Evolutionary conservation across 2,797 vertebrate species (phyloP), one percentile per base, ranked within the genome.

Genomic region (Xenopus petersii): DNA sequence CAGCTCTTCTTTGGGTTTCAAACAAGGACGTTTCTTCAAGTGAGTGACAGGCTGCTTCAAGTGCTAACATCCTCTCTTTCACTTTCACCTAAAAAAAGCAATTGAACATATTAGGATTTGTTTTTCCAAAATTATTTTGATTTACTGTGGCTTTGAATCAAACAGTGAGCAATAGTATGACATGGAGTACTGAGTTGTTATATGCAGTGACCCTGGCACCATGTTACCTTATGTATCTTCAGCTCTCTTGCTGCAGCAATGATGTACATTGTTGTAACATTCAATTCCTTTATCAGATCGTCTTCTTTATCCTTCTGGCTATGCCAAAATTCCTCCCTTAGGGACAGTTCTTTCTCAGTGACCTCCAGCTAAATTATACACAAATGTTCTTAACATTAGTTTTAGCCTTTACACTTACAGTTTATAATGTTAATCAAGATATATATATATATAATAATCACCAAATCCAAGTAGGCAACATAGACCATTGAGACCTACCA

Each of bases 221-320:
- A 15, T 11, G 64, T 75, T 72, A 91, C 88, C 87, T 86, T 80
- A 36, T 80, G 80, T 55, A 71, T 76, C 30, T 83, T 70, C 0
- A 68, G 81, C 5, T 85, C 80, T 26, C 81, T 73, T 51, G 82
- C 61, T 48, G 60, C 71, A 12, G 83, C 80, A 58, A 90, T 68
- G 71, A 85, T 82, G 4, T 82, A 87, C 59, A 66, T 84, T 47
- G 89, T 70, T 13, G 90, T 77, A 12, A 79, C 71, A 64, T 87
- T 87, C 80, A 96, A 79, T 71, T 90, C 87, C 47, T 86, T 84
- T 1, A 92, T 83, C 36, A 95, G 81, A 68, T 65, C 79, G 60
- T 91, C 89, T 76, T 96, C 95, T 63, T 90, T 88, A 67, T 86
- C 82, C n/a, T 84, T 88, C 85, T 93, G 94, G 80, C 82, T 77